phyloP scores from a whole-genome alignment of 1,140 invertebrate genomes.

The Drosophila takahashii region DNA sequence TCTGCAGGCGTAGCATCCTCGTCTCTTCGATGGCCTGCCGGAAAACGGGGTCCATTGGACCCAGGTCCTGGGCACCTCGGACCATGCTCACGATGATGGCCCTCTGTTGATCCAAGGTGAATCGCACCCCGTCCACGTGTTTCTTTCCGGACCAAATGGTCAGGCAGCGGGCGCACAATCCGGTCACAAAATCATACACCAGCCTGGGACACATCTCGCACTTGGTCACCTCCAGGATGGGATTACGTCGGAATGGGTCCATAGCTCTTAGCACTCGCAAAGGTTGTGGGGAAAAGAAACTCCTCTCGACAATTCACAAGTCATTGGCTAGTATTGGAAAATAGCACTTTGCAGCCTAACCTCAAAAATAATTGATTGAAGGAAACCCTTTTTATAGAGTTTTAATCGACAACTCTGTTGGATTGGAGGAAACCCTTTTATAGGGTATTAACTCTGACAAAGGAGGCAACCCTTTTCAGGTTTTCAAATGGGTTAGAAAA shows the following conservation, averaged over 20 bases:
- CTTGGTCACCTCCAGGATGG: conserved; percentile 27
- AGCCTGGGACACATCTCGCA: conserved; percentile 51
- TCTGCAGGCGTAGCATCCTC: conserved; percentile 4
- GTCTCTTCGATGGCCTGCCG: conserved; percentile 10
- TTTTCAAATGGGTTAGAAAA: no score
- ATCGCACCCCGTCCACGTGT: not conserved
- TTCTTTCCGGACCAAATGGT: conserved; percentile 30
- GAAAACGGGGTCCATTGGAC: conserved; percentile 27
- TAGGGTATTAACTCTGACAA: not conserved
- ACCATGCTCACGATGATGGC: conserved; percentile 18
- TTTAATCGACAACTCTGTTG: not conserved
- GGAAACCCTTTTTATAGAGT: not conserved
- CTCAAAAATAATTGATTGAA: not conserved
- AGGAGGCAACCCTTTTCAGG: not conserved
- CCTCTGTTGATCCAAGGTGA: conserved; percentile 20
- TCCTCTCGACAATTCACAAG: not conserved
- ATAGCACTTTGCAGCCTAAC: not conserved
- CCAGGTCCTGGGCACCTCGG: not conserved
- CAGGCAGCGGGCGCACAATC: conserved; percentile 46
- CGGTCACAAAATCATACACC: conserved; percentile 33
- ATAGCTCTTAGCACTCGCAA: conserved; percentile 1
- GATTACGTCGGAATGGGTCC: conserved; percentile 14
- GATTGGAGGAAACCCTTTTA: not conserved
- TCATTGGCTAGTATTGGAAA: not conserved
- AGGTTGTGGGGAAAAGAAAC: not conserved